Base-by-base conservation (phyloP, 1,140 invertebrate genomes). In the Aphidius ervi region DNA sequence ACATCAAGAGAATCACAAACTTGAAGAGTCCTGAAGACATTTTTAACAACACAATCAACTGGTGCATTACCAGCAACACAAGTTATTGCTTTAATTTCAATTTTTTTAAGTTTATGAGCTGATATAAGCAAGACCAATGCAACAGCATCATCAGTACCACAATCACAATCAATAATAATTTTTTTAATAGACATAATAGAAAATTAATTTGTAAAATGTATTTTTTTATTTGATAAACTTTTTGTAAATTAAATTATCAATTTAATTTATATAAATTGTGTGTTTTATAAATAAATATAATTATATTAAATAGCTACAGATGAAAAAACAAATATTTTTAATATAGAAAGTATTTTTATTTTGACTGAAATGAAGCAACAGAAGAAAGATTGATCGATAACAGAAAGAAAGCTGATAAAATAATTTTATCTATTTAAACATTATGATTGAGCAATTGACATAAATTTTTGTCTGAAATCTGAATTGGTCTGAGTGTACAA, bases 101-200 rank as follows among this genome's bases (percentile, higher is more conserved):
- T 65, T 65, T 75, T 63, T 8, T 71, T 70, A 3, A 70, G 59
- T 59, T 77, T 70, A 49, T 86, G 82, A 5, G 85, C 84, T 16
- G 79, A 73, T 1, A 88, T 68, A 3, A 87, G 67, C 61, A 87
- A 65, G 10, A 86, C 69, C 6, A 89, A 65, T 0, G 86, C 86
- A 67, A 85, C 78, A 20, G 85, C 86, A 77, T 89, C 87, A 67
- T 88, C 87, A 16, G 82, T 79, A 0, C 86, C 87, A 23, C 82
- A 79, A 71, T 88, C 87, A 45, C 82, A 82, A 65, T 89, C 87
- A 10, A 87, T 70, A 50, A 88, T 82, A 20, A 85, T 75, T 65
- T 74, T 75, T 53, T 64, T 63, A n/a, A 58, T 68, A 68, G 57
- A 69, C 72, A 43, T 58, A 45, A 45, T 31, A 46, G 37, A 9